These are phyloP conservation scores for Stenurella melanura DNA, from an alignment of 2,888 invertebrate species.

Conservation along the genomic window DNA sequence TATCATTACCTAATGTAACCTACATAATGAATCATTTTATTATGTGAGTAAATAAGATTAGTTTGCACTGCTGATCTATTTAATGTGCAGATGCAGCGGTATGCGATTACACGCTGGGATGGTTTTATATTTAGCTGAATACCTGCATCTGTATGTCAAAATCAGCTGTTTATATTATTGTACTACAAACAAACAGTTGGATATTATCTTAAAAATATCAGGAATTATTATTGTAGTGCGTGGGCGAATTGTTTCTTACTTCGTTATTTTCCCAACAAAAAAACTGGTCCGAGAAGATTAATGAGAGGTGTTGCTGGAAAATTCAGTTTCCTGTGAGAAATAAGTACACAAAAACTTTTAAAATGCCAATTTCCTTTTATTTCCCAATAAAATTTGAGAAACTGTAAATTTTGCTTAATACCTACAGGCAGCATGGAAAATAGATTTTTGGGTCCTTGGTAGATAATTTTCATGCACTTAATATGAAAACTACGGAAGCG, in stretches of 20 bases:
- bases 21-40: conserved; percentile 35
- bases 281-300: background rate
- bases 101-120: background rate
- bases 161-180: conserved; percentile 26
- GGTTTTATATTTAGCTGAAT: conserved; percentile 20
- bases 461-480: too few relatives aligned
- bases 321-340: too few relatives aligned
- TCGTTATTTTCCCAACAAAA: too few relatives aligned
- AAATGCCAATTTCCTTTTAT: too few relatives aligned
- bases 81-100: conserved; percentile 3
- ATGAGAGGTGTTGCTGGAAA: background rate
- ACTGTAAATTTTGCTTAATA: too few relatives aligned
- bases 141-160: conserved; percentile 32
- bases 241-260: background rate
- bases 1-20: conserved; percentile 34
- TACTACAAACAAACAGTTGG: background rate
- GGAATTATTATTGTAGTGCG: background rate
- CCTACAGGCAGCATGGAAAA: too few relatives aligned
- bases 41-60: conserved; percentile 11
- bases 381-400: too few relatives aligned
- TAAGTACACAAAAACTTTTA: too few relatives aligned
- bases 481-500: too few relatives aligned
- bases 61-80: background rate
- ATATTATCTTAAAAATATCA: background rate
- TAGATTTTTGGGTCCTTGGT: too few relatives aligned